phyloP scores from a whole-genome alignment of 2,797 vertebrate genomes.

The Cottoperca gobio region DNA sequence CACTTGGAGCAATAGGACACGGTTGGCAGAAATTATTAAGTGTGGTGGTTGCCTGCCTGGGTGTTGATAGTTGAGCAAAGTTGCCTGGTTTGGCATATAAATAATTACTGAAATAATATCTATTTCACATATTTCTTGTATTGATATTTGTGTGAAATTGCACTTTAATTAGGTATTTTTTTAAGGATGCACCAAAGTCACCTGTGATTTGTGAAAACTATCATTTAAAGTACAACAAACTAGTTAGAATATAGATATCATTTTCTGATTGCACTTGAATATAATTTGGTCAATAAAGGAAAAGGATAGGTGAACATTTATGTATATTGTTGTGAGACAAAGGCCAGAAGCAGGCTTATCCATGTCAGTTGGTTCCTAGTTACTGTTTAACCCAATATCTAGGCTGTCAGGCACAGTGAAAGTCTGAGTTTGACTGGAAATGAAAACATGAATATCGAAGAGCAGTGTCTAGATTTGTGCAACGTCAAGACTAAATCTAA shows the following conservation, averaged over 20 bases:
- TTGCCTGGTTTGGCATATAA: conserved; percentile 33
- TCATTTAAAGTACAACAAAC: conserved; percentile 16
- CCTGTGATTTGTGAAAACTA: conserved; percentile 25
- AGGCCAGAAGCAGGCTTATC: conserved; percentile 35
- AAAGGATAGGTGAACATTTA: conserved; percentile 22
- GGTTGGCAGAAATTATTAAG: conserved; percentile 36
- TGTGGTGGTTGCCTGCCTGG: conserved; percentile 18
- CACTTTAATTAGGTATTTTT: conserved; percentile 52
- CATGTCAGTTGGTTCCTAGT: conserved; percentile 49
- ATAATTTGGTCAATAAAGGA: conserved; percentile 18
- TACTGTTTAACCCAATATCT: conserved; percentile 59
- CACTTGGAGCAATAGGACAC: conserved; percentile 35
- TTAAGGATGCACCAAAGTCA: conserved; percentile 29
- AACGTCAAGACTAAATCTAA: conserved; percentile 82
- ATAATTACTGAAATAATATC: conserved; percentile 16
- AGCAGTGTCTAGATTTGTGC: conserved; percentile 84
- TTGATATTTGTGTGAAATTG: conserved; percentile 44
- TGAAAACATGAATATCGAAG: conserved; percentile 88
- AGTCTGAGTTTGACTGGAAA: conserved; percentile 73
- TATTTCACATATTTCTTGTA: conserved; percentile 31
- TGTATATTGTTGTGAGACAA: conserved; percentile 22
- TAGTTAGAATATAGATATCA: background rate
- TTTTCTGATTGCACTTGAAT: conserved; percentile 38
- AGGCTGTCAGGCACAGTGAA: conserved; percentile 62
- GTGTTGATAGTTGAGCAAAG: conserved; percentile 46